Conservation (phyloP, 2,113 vertebrate genomes). For the Hyperopisus bebe region DNA sequence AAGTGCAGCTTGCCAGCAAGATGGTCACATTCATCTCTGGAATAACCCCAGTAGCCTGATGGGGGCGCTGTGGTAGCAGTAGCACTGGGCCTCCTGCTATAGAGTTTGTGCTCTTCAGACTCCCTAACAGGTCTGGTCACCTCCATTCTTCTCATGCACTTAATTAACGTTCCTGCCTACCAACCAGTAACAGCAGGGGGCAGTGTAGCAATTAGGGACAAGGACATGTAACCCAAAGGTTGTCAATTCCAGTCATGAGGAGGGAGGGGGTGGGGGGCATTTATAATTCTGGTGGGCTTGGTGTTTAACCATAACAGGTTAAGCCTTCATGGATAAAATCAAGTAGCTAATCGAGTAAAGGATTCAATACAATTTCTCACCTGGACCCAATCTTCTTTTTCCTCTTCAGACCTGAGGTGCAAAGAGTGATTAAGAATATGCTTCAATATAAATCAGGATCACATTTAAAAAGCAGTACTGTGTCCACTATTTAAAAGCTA, state of each 20-base stretch:
- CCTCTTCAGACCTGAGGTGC: slow-evolving; percentile 80
- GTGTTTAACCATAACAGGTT: not conserved
- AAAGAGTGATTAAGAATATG: slow-evolving; percentile 27
- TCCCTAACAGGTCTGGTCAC: not conserved
- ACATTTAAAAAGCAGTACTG: not conserved
- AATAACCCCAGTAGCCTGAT: not conserved
- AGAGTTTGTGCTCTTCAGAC: not conserved
- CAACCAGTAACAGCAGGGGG: not conserved
- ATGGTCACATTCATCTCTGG: not conserved
- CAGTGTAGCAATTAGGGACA: not conserved
- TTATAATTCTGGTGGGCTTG: not conserved
- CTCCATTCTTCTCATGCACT: not conserved
- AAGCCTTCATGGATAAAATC: not conserved
- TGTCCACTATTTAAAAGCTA: not conserved
- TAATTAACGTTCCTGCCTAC: not conserved
- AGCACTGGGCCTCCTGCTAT: not conserved
- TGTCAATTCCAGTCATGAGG: not conserved
- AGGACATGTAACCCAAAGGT: not conserved
- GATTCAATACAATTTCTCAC: slow-evolving; percentile 48
- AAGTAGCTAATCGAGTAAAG: not conserved
- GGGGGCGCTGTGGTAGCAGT: not conserved
- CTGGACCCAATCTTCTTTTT: slow-evolving; percentile 93
- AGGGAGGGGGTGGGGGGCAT: not conserved
- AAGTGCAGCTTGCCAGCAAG: not conserved
- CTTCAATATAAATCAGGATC: not conserved